Evolutionary conservation across 1,140 invertebrate genomes (phyloP).

Genomic region (Dolichoris vasculosae): DNA sequence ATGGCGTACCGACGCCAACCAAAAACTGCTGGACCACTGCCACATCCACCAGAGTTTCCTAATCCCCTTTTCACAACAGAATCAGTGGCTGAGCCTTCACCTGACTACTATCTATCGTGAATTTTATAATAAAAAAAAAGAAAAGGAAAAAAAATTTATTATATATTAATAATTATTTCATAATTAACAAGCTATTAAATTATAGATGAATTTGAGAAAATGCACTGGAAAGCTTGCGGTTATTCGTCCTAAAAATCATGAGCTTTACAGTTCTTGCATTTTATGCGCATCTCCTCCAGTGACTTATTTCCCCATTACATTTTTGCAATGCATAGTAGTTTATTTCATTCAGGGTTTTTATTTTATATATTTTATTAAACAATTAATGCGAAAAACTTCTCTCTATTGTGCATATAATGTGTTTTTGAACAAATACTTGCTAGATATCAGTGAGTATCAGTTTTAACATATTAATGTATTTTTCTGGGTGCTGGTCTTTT

Average conservation of each 20-base stretch:
- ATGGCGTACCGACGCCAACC: conserved; percentile 92
- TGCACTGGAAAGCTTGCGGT: conserved; percentile 60
- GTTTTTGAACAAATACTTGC: conserved; percentile 37
- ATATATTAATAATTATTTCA: conserved; percentile 59
- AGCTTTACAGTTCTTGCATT: conserved; percentile 66
- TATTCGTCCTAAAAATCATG: conserved; percentile 60
- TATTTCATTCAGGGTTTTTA: conserved; percentile 58
- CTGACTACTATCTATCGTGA: conserved; percentile 82
- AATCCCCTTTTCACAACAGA: conserved; percentile 92
- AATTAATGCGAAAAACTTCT: conserved; percentile 41
- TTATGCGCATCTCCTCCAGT: conserved; percentile 70
- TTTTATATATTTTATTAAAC: conserved; percentile 42
- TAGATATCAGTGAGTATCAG: conserved; percentile 50
- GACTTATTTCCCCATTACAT: conserved; percentile 60
- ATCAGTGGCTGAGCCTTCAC: conserved; percentile 84
- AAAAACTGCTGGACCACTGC: conserved; percentile 89
- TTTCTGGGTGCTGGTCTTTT: conserved; percentile 66
- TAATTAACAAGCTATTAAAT: conserved; percentile 64
- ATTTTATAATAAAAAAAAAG: conserved; percentile 34
- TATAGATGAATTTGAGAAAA: conserved; percentile 60
- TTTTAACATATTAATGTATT: conserved; percentile 50
- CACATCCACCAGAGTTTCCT: conserved; percentile 95
- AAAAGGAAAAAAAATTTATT: conserved; percentile 1
- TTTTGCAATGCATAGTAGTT: conserved; percentile 32
- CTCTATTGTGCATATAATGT: conserved; percentile 7